Evolutionary conservation across 2,888 invertebrate genomes (phyloP), one percentile per base, ranked within the genome.

Genomic region (Nephrotoma appendiculata): DNA sequence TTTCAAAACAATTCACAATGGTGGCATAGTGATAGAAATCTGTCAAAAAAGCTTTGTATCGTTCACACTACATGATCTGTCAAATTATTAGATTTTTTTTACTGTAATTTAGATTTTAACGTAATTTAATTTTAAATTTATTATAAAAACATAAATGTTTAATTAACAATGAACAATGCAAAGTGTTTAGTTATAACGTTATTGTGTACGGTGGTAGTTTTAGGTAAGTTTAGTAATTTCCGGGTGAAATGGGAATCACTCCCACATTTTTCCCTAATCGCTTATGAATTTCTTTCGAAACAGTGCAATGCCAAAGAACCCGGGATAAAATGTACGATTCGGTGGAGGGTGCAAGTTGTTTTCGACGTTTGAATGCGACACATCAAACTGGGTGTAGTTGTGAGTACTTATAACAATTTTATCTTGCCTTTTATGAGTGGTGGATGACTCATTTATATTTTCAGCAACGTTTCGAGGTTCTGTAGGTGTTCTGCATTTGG

Each of bases 371-470:
- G 88, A 99, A 99, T 93, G 98, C 96, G 87, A 99, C 99, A 11
- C 97, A 98, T 92, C 97, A 98, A 92, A 95, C 96, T 89, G 99
- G 99, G 87, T 99, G 99, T 91, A 95, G 97, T 86, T 98, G 98
- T 98, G 93, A 94, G 96, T 93, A 48, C 84, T 52, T 31, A 2
- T 31, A 31, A 48, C 5, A 31, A 57, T 48, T 85, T 83, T 12
- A 85, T 52, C 52, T 11, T 31, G 85, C 15, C 71, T 43, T 41
- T 43, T 86, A 41, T 71, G 7, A 86, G 31, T 19, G 41, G 45
- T 48, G 15, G 5, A 45, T 43, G 44, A 71, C 71, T 71, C 71
- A 71, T 71, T 83, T 44, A 5, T n/a, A 41, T 7, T 87, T 88
- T 11, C 86, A 92, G 91, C 92, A 19, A 87, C 89, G 2, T 93